A percentile compares a stretch with the other conserved stretches of the same genome.
Conservation (phyloP, 1,140 invertebrate species). For the Ditylenchus dipsaci region DNA sequence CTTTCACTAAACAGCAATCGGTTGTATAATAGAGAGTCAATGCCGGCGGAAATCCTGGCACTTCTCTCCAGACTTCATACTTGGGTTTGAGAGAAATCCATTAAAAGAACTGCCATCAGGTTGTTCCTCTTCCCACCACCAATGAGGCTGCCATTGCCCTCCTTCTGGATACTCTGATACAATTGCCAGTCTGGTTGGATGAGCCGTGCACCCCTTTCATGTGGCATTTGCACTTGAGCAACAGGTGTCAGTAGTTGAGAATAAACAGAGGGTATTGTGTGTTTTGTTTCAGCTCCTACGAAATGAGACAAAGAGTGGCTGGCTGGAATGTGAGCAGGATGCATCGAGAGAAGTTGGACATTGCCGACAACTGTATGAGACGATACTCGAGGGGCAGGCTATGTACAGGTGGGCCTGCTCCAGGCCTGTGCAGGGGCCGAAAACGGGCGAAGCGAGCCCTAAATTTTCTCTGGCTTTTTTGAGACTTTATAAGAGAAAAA, state of each 20-base stretch:
- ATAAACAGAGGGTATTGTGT: too few species aligned
- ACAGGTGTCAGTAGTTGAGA: conserved; percentile 26
- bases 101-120: conserved; percentile 32
- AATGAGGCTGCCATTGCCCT: not conserved
- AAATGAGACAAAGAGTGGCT: conserved; percentile 21
- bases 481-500: too few species aligned
- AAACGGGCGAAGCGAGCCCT: too few species aligned
- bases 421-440: too few species aligned
- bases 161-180: conserved; percentile 28
- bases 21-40: conserved; percentile 26
- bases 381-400: conserved; percentile 16
- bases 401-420: conserved; percentile 38
- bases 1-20: conserved; percentile 32
- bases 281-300: too few species aligned
- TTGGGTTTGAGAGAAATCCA: conserved; percentile 33
- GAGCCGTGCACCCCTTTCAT: conserved; percentile 39
- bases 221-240: conserved; percentile 38
- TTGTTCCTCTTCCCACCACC: conserved; percentile 29
- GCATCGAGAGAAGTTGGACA: conserved; percentile 22
- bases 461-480: too few species aligned
- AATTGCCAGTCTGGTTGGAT: conserved; percentile 31
- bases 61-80: conserved; percentile 15
- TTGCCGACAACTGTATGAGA: conserved; percentile 37
- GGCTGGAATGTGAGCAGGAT: conserved; percentile 28
- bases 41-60: conserved; percentile 37